Conservation (phyloP, 2,113 vertebrate species). For the Glareola pratincola region DNA sequence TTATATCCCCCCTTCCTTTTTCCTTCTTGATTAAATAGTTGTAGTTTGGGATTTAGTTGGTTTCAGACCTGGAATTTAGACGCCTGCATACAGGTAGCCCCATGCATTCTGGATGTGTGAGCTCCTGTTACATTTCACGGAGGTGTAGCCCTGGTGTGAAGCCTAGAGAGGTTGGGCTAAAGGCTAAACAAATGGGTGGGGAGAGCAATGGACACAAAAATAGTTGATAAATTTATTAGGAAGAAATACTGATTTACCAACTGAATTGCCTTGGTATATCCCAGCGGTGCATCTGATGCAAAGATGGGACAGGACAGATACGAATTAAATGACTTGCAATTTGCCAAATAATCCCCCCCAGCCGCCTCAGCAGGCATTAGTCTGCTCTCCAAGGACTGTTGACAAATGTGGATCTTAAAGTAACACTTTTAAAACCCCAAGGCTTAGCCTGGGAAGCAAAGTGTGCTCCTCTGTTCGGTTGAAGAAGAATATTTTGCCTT, state of each 20-base stretch:
- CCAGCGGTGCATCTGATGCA: background rate
- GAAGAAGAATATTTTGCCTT: background rate
- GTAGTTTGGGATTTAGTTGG: background rate
- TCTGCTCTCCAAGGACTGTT: background rate
- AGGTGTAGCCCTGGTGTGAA: background rate
- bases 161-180: background rate
- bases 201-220: background rate
- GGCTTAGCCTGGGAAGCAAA: background rate
- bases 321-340: background rate
- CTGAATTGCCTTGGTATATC: background rate
- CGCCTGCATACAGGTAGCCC: background rate
- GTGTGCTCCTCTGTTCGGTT: rapidly evolving
- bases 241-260: background rate
- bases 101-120: rapidly evolving
- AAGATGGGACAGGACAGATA: background rate
- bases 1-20: background rate
- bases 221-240: background rate
- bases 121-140: rapidly evolving
- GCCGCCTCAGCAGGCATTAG: background rate
- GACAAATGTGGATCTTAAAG: background rate
- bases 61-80: background rate
- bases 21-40: background rate
- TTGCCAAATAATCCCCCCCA: background rate
- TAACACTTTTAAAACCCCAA: background rate
- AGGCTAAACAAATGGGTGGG: background rate